These are phyloP conservation scores for Pseudomyrmex gracilis DNA, from an alignment of 1,140 invertebrate genomes.

Conservation along the genomic window DNA sequence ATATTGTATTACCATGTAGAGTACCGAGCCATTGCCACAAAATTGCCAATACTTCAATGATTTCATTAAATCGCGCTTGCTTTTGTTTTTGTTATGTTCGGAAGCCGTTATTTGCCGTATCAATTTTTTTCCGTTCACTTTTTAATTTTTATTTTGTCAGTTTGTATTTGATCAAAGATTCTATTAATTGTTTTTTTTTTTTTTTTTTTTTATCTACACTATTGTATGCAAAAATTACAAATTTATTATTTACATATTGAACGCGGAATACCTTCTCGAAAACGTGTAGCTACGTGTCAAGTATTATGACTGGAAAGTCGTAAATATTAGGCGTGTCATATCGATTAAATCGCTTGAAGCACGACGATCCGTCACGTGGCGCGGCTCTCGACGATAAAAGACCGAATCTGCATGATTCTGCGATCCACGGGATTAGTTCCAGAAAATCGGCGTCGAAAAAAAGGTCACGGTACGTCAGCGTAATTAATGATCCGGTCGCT, in stretches of 20 bases:
- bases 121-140: too few species aligned
- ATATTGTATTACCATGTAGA: slow-evolving; percentile 7
- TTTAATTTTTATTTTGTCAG: too few species aligned
- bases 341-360: slow-evolving; percentile 36
- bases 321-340: slow-evolving; percentile 33
- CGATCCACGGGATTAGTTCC: slow-evolving; percentile 64
- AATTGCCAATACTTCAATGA: slow-evolving; percentile 34
- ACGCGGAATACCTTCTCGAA: too few species aligned
- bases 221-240: too few species aligned
- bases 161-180: too few species aligned
- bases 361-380: slow-evolving; percentile 59
- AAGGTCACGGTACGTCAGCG: slow-evolving; percentile 67
- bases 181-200: too few species aligned
- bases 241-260: too few species aligned
- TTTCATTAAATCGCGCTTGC: background rate
- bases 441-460: slow-evolving; percentile 67
- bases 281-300: background rate
- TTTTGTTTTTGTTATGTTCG: background rate
- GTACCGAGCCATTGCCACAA: slow-evolving; percentile 22
- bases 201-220: too few species aligned
- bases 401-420: slow-evolving; percentile 69
- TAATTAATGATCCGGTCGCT: slow-evolving; percentile 70
- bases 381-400: slow-evolving; percentile 3
- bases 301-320: background rate
- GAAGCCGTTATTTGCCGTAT: background rate